Percentiles rank a stretch among this genome's conserved stretches.
These are phyloP conservation scores for Ennomos quercinarius DNA, from an alignment of 2,888 invertebrate genomes.

Conservation along the genomic window DNA sequence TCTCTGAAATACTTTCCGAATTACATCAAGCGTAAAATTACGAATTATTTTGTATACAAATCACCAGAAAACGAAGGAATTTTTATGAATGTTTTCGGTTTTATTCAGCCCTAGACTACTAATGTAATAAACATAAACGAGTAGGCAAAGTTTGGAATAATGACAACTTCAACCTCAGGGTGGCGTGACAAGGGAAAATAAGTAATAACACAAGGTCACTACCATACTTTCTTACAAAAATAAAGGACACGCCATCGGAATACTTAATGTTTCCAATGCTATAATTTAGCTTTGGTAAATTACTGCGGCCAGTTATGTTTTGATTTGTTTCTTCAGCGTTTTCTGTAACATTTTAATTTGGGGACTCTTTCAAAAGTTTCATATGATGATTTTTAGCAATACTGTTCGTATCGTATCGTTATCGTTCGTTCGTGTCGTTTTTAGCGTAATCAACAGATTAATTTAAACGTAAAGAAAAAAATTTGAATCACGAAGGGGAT, in stretches of 20 bases:
- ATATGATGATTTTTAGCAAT: no score
- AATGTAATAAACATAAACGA: constrained; percentile 4
- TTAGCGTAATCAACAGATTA: no score
- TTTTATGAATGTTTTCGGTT: no score
- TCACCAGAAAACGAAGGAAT: no score
- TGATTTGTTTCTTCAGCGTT: constrained; percentile 18
- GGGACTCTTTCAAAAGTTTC: no score
- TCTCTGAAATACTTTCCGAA: no score
- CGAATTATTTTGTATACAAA: no score
- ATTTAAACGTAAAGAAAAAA: no score
- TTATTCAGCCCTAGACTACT: background rate
- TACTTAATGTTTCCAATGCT: constrained; percentile 14
- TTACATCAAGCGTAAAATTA: no score
- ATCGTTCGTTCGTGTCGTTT: no score
- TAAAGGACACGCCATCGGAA: constrained; percentile 27
- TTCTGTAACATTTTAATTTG: background rate
- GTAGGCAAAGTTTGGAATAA: constrained; percentile 13
- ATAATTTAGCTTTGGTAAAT: constrained; percentile 18
- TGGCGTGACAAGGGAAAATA: constrained; percentile 28
- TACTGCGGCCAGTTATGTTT: constrained; percentile 8
- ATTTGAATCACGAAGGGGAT: no score
- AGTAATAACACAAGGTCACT: constrained; percentile 19
- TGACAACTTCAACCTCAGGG: constrained; percentile 10
- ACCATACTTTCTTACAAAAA: constrained; percentile 26
- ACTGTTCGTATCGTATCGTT: no score